Percentiles rank a stretch among this genome's conserved stretches.
These are phyloP conservation scores for Neopipo cinnamomea DNA, from an alignment of 2,113 vertebrate genomes.

Conservation along the genomic window DNA sequence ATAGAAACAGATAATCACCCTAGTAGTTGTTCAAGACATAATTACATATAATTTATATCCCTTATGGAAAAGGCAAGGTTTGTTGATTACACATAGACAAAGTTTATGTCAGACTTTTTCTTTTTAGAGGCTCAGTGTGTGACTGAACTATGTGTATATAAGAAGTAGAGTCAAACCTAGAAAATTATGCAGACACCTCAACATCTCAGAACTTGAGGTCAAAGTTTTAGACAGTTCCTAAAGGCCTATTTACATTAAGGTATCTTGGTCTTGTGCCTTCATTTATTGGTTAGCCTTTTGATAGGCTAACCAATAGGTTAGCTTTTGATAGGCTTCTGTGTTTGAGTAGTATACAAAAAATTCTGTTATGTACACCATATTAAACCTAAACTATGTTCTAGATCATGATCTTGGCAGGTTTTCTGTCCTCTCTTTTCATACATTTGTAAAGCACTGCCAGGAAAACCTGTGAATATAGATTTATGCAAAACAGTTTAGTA, in stretches of 20 bases:
- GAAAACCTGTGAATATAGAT: not conserved
- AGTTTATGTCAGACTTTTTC: not conserved
- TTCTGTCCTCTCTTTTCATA: not conserved
- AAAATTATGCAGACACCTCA: not conserved
- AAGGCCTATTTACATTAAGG: not conserved
- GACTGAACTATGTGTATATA: not conserved
- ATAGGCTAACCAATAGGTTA: too few species aligned
- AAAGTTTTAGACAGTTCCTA: not conserved
- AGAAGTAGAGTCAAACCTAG: not conserved
- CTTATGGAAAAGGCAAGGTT: not conserved
- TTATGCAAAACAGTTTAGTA: not conserved
- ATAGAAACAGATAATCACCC: conserved; percentile 8
- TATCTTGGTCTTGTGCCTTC: not conserved
- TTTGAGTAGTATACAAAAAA: not conserved
- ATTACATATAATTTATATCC: not conserved
- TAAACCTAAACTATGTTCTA: not conserved
- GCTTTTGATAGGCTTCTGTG: not conserved
- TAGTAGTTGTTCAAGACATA: not conserved
- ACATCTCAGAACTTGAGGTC: not conserved
- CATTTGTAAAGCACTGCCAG: not conserved
- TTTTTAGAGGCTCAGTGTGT: not conserved
- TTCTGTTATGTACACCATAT: not conserved
- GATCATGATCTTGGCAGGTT: not conserved
- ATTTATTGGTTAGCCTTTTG: not conserved
- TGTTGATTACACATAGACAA: not conserved